A percentile compares a stretch with the other conserved stretches of the same genome.
These are phyloP conservation scores for Steinernema scapterisci DNA, from an alignment of 2,888 invertebrate genomes.

Conservation along the genomic window DNA sequence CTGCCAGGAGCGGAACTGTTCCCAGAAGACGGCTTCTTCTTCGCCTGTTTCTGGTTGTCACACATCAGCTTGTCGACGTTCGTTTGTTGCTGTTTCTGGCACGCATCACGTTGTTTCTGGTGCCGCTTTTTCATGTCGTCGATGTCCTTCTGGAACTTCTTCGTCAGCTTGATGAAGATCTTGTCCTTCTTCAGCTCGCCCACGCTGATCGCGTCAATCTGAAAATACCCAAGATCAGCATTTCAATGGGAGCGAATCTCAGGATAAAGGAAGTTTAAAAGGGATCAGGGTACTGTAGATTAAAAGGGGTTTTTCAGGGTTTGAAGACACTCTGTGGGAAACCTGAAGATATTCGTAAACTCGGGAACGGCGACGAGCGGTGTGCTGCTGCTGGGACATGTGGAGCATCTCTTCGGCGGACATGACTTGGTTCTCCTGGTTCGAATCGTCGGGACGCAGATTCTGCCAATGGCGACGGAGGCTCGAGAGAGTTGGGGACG, in stretches of 20 bases:
- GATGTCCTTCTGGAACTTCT: constrained; percentile 93
- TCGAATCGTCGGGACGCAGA: background rate
- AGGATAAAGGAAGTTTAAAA: background rate
- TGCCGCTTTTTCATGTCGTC: constrained; percentile 88
- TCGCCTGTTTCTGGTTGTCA: constrained; percentile 56
- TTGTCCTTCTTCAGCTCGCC: constrained; percentile 83
- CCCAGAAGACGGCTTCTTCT: constrained; percentile 48
- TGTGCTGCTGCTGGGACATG: background rate
- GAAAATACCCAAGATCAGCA: constrained; percentile 34
- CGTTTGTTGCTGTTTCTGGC: constrained; percentile 76
- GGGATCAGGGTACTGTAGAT: background rate
- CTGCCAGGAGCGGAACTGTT: constrained; percentile 39
- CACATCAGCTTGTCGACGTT: constrained; percentile 65
- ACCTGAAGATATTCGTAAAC: background rate
- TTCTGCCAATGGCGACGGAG: constrained; percentile 27
- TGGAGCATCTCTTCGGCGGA: constrained; percentile 16
- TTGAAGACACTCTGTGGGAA: background rate
- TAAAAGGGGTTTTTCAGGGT: constrained; percentile 6
- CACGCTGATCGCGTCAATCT: constrained; percentile 86
- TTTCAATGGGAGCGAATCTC: background rate
- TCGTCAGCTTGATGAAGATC: constrained; percentile 85
- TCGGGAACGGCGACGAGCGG: background rate
- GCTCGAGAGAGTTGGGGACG: constrained; percentile 7
- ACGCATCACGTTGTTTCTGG: constrained; percentile 84
- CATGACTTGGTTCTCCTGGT: background rate